A percentile compares a stretch with the other conserved stretches of the same genome.
These are phyloP conservation scores for Habropoda laboriosa DNA, from an alignment of 1,140 invertebrate genomes.

Conservation along the genomic window DNA sequence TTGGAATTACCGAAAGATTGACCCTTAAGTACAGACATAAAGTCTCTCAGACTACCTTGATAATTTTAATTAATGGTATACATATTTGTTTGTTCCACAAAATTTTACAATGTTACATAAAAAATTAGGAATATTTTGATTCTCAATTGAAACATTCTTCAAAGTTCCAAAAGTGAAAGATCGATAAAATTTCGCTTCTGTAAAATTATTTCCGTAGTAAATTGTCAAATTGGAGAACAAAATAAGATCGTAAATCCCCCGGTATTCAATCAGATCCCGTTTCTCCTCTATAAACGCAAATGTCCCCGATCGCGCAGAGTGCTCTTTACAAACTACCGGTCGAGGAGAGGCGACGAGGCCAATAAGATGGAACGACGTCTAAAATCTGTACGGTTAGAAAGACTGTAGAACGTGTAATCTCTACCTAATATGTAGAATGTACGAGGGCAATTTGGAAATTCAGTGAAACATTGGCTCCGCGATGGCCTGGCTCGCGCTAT, in stretches of 20 bases:
- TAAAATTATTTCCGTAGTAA: no score
- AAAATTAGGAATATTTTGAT: no score
- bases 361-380: not conserved
- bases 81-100: no score
- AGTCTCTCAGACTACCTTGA: no score
- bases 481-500: constrained; percentile 7
- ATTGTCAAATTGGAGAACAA: not conserved
- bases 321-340: not conserved
- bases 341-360: not conserved
- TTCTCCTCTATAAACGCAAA: not conserved
- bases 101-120: no score
- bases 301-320: not conserved
- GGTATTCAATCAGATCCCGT: not conserved
- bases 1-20: no score
- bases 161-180: no score
- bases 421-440: constrained; percentile 9
- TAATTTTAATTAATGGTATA: no score
- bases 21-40: no score
- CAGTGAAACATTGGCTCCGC: not conserved
- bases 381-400: not conserved
- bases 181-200: no score
- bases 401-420: not conserved
- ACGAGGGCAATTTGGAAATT: constrained; percentile 24
- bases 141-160: no score
- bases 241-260: constrained; percentile 1